Evolutionary conservation across 2,113 vertebrate genomes (phyloP).

Genomic region (Polyodon spathula): DNA sequence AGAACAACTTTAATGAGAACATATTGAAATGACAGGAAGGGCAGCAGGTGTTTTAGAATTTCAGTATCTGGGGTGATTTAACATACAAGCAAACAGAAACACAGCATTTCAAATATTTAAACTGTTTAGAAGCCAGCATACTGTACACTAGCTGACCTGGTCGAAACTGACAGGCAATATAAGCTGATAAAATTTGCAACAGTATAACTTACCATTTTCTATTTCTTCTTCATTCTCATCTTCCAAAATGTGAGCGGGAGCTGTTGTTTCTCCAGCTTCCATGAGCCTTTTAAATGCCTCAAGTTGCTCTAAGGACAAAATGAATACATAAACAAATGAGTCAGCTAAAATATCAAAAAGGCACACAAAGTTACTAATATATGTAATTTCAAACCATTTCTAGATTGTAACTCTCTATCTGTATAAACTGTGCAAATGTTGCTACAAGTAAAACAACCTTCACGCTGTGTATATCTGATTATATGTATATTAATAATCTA

Average conservation of each 20-base stretch:
- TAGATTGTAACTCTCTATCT: too few relatives aligned
- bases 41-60: neutral
- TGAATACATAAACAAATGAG: slow-evolving; percentile 20
- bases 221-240: slow-evolving; percentile 89
- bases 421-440: too few relatives aligned
- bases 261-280: slow-evolving; percentile 87
- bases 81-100: neutral
- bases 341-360: too few relatives aligned
- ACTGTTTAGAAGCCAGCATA: too few relatives aligned
- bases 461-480: too few relatives aligned
- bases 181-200: neutral
- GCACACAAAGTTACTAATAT: slow-evolving; percentile 6
- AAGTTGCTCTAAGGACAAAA: slow-evolving; percentile 74
- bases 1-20: too few relatives aligned
- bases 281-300: slow-evolving; percentile 94
- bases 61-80: neutral
- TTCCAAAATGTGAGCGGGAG: slow-evolving; percentile 83
- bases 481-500: too few relatives aligned
- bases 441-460: too few relatives aligned
- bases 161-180: neutral
- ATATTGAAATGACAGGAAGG: too few relatives aligned
- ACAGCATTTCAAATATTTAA: neutral
- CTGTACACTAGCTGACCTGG: neutral
- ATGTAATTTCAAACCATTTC: too few relatives aligned
- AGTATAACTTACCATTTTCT: slow-evolving; percentile 67